Percentiles rank a stretch among this genome's conserved stretches.
Evolutionary conservation across 1,140 invertebrate genomes (phyloP).

Genomic region (Drosophila bifasciata): DNA sequence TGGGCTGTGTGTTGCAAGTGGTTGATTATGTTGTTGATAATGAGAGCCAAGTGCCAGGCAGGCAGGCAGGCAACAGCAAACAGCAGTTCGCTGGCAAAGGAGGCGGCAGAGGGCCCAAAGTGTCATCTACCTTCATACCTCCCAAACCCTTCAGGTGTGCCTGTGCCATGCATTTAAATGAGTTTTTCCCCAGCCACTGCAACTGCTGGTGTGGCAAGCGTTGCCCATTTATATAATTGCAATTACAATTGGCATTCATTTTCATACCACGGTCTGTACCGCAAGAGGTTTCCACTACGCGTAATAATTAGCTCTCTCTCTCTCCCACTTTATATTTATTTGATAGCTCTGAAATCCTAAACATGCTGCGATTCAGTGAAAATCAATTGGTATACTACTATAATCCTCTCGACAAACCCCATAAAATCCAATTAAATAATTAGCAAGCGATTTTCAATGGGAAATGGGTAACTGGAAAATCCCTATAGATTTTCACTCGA

Average conservation of each 20-base stretch:
- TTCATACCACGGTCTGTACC: constrained; percentile 19
- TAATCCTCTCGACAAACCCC: constrained; percentile 48
- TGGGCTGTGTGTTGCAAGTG: constrained; percentile 52
- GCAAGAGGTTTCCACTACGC: constrained; percentile 3
- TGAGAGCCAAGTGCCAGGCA: constrained; percentile 49
- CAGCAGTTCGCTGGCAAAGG: constrained; percentile 4
- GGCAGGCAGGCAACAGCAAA: constrained; percentile 24
- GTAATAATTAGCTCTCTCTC: constrained; percentile 57
- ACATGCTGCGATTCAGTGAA: constrained; percentile 26
- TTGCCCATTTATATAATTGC: constrained; percentile 57
- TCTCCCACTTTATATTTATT: not conserved
- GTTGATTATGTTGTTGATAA: constrained; percentile 78
- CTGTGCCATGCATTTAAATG: constrained; percentile 67
- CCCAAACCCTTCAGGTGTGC: constrained; percentile 7
- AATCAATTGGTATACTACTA: constrained; percentile 26
- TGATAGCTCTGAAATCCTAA: constrained; percentile 8
- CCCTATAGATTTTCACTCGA: constrained; percentile 14
- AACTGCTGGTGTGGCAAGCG: not conserved
- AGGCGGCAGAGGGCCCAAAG: no score
- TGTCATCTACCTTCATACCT: constrained; percentile 6
- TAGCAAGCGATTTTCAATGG: constrained; percentile 37
- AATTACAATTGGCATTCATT: constrained; percentile 45
- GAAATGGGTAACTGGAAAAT: not conserved
- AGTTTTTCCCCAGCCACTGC: constrained; percentile 30
- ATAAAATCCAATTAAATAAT: constrained; percentile 69